phyloP scores from a whole-genome alignment of 2,888 invertebrate genomes.

The Lypha dubia region DNA sequence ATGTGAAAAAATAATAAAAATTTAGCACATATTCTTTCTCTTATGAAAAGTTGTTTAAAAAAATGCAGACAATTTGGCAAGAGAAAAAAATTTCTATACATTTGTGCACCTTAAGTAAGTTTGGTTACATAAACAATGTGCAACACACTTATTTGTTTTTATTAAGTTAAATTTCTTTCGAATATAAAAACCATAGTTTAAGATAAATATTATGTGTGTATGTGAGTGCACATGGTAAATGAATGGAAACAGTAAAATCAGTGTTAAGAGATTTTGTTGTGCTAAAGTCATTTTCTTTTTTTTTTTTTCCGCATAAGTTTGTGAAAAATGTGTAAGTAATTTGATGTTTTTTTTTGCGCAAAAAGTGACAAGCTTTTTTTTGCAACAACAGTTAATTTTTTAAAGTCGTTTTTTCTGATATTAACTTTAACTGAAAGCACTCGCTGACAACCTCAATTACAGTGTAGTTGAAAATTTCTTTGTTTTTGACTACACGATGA shows the following conservation, averaged over 20 bases:
- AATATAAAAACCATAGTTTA: slow-evolving; percentile 14
- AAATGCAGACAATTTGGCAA: slow-evolving; percentile 4
- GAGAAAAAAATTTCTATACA: neutral
- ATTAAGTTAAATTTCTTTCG: slow-evolving; percentile 36
- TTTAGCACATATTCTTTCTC: slow-evolving; percentile 14
- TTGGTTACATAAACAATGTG: slow-evolving; percentile 52
- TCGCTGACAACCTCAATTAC: slow-evolving; percentile 49
- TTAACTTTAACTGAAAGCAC: slow-evolving; percentile 5
- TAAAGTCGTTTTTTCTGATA: slow-evolving; percentile 25
- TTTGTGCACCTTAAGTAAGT: slow-evolving; percentile 44
- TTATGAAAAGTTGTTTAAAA: slow-evolving; percentile 17
- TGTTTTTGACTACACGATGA: neutral
- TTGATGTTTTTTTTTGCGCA: slow-evolving; percentile 2
- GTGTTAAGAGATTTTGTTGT: slow-evolving; percentile 35
- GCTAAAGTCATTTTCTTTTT: slow-evolving; percentile 26
- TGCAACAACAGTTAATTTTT: neutral
- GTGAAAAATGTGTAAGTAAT: slow-evolving; percentile 43
- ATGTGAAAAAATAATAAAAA: slow-evolving; percentile 4
- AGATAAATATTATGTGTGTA: neutral
- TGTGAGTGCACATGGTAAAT: neutral
- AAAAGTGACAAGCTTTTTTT: neutral
- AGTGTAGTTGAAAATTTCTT: neutral
- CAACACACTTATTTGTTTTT: slow-evolving; percentile 42
- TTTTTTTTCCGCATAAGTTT: slow-evolving; percentile 7
- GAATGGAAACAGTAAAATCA: slow-evolving; percentile 23